Evolutionary conservation across 2,888 invertebrate species (phyloP).

Genomic region (Cylindroiulus punctatus): DNA sequence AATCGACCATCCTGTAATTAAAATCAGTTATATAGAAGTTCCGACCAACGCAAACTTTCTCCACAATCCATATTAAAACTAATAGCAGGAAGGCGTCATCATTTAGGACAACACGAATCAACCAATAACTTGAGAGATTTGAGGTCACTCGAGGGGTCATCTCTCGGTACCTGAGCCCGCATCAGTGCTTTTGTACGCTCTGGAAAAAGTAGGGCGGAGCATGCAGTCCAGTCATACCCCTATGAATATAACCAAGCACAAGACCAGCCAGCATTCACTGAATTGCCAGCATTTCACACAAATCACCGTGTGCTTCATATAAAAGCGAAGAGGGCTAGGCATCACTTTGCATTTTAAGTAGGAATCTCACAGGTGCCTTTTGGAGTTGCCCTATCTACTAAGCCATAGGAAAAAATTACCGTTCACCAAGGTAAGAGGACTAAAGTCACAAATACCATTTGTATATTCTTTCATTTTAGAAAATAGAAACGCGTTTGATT

Average conservation of each 20-base stretch:
- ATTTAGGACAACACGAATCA: slow-evolving; percentile 1
- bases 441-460: too few relatives aligned
- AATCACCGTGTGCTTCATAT: slow-evolving; percentile 20
- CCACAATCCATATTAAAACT: not conserved
- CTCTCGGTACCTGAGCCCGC: slow-evolving; percentile 9
- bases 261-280: slow-evolving; percentile 17
- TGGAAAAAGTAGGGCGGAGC: slow-evolving; percentile 38
- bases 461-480: not conserved
- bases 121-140: not conserved
- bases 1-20: not conserved
- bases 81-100: not conserved
- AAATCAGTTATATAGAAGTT: not conserved
- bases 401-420: slow-evolving; percentile 5
- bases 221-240: slow-evolving; percentile 9
- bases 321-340: slow-evolving; percentile 36
- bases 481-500: too few relatives aligned
- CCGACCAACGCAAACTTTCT: not conserved
- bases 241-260: slow-evolving; percentile 28
- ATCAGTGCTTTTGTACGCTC: slow-evolving; percentile 39
- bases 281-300: slow-evolving; percentile 30
- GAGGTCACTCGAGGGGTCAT: slow-evolving; percentile 21
- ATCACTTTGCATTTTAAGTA: slow-evolving; percentile 39
- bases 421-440: slow-evolving; percentile 11
- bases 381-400: slow-evolving; percentile 22
- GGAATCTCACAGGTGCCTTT: slow-evolving; percentile 36